Evolutionary conservation across 1,140 invertebrate genomes (phyloP).

Genomic region (Lucilia sericata): DNA sequence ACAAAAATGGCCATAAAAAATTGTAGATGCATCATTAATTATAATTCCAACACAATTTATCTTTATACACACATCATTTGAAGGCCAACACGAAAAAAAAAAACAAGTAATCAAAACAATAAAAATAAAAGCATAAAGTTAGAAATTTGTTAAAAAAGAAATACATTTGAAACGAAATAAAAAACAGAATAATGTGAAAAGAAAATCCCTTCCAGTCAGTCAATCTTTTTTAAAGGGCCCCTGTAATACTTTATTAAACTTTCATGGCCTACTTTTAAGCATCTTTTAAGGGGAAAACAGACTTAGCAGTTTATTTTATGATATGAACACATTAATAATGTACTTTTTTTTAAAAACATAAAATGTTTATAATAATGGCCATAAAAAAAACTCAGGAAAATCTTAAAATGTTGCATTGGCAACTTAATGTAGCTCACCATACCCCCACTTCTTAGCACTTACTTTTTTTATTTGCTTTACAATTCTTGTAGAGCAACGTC

Average conservation of each 20-base stretch:
- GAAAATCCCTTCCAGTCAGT: not conserved
- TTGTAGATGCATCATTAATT: not conserved
- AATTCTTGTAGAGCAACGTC: not conserved
- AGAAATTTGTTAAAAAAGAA: not conserved
- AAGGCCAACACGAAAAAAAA: not conserved
- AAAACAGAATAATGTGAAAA: not conserved
- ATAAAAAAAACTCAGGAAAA: too few relatives aligned
- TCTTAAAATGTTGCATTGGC: too few relatives aligned
- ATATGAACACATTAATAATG: too few relatives aligned
- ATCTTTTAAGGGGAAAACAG: not conserved
- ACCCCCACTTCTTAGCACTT: not conserved
- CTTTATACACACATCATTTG: not conserved
- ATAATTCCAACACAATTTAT: constrained; percentile 1
- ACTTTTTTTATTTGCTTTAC: not conserved
- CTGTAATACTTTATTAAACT: constrained; percentile 5
- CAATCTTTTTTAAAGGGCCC: not conserved
- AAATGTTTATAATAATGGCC: too few relatives aligned
- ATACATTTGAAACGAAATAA: not conserved
- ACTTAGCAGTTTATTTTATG: too few relatives aligned
- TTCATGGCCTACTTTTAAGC: not conserved
- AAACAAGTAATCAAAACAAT: not conserved
- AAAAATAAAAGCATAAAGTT: not conserved
- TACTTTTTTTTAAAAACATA: too few relatives aligned
- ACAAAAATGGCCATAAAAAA: too few relatives aligned
- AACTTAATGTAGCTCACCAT: not conserved